Conservation (phyloP, 2,113 vertebrate species). For the Psittacara wagleri region DNA sequence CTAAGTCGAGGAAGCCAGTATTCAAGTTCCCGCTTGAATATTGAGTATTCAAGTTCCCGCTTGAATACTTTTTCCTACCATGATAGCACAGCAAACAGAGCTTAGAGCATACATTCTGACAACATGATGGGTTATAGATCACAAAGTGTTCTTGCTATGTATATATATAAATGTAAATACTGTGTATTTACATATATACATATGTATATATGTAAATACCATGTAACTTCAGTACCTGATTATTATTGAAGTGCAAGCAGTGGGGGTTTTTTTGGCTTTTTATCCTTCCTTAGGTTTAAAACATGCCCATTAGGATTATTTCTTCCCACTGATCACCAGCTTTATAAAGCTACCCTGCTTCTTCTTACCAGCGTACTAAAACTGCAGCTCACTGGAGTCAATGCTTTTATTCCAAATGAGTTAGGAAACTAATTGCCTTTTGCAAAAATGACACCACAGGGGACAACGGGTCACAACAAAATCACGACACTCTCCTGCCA, state of each 20-base stretch:
- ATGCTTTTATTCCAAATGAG: background rate
- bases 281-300: background rate
- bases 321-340: background rate
- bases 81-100: background rate
- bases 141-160: background rate
- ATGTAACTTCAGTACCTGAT: background rate
- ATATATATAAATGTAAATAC: background rate
- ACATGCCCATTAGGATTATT: background rate
- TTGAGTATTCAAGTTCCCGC: background rate
- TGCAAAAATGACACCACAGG: background rate
- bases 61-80: background rate
- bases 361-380: background rate
- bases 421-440: background rate
- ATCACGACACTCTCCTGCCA: background rate
- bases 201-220: background rate
- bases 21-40: background rate
- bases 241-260: background rate
- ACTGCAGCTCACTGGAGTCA: background rate
- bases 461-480: background rate
- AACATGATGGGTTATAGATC: background rate
- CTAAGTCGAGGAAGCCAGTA: background rate
- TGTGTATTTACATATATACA: background rate
- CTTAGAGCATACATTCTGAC: background rate
- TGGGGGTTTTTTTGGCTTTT: background rate
- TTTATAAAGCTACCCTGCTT: background rate